These are phyloP conservation scores for Hirtodrosophila trivittata DNA, from an alignment of 2,888 invertebrate genomes.

Conservation along the genomic window DNA sequence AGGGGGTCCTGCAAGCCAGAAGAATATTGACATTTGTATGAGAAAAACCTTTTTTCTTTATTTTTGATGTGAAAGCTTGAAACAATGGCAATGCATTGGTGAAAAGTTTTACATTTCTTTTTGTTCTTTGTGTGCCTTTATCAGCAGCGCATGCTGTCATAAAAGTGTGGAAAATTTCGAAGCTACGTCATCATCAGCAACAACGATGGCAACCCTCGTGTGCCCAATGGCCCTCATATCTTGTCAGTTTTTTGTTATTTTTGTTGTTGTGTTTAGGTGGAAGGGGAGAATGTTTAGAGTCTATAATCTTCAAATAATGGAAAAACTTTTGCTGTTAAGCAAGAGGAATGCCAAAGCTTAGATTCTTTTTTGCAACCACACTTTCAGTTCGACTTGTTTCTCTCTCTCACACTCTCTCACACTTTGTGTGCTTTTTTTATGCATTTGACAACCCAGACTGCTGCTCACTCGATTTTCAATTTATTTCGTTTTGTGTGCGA, in stretches of 20 bases:
- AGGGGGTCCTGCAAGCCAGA: conserved; percentile 21
- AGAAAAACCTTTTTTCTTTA: conserved; percentile 6
- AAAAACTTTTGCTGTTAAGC: conserved; percentile 82
- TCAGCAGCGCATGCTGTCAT: conserved; percentile 69
- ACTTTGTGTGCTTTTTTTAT: conserved; percentile 27
- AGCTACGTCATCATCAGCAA: conserved; percentile 71
- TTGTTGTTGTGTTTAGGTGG: conserved; percentile 9
- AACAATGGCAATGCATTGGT: conserved; percentile 68
- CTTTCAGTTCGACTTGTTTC: conserved; percentile 47
- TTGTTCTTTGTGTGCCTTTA: conserved; percentile 46
- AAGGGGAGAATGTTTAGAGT: conserved; percentile 74
- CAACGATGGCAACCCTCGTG: conserved; percentile 27
- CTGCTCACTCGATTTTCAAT: conserved; percentile 75
- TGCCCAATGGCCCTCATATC: conserved; percentile 56
- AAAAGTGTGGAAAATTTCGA: conserved; percentile 77
- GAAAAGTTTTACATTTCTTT: conserved; percentile 65
- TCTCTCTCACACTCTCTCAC: conserved; percentile 3
- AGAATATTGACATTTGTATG: conserved; percentile 60
- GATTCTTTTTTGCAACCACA: conserved; percentile 61
- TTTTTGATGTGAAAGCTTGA: conserved; percentile 27
- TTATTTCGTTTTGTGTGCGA: conserved; percentile 63
- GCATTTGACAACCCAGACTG: conserved; percentile 67
- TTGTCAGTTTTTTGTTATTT: conserved; percentile 41
- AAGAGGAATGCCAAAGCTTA: conserved; percentile 78
- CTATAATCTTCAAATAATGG: conserved; percentile 82